Evolutionary conservation across 2,888 invertebrate genomes (phyloP), one percentile per base, ranked within the genome.

Genomic region (Ptilodon capucinus): DNA sequence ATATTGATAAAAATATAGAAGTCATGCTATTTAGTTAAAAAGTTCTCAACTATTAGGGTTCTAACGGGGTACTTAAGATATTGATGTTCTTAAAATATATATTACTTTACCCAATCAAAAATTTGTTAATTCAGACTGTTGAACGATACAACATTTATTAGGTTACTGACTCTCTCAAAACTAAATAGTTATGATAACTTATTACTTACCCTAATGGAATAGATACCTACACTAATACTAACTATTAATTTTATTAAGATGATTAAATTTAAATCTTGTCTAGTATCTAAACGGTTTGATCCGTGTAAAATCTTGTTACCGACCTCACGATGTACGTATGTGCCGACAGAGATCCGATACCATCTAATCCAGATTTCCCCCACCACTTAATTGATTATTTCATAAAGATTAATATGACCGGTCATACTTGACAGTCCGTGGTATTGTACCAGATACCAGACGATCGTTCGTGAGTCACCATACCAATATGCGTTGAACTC

Each of bases 321-420:
- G 71, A 54, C 68, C 74, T 79, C 84, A 83, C 84, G 84, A 84
- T 74, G 74, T 71, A 76, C 73, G 76, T 79, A 82, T 82, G 81
- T 86, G 84, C 89, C 88, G 88, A 86, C 86, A 84, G 76, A 78
- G 77, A 57, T 65, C 73, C 64, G 89, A 89, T 89, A 88, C 68
- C 59, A 90, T 90, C 89, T 87, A 83, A 86, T 87, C 84, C 86
- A 89, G 84, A 88, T 89, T 84, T 79, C 77, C 80, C 76, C 80
- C 79, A 79, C 85, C 81, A 79, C 77, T 84, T 86, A 87, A 88
- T 88, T 89, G 88, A 88, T 90, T 88, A 87, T 86, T 88, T 82
- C 81, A 78, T 87, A 84, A 84, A 84, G 85, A 86, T 86, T 85
- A 85, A 83, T 81, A 82, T 74, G 84, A 81, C 81, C 86, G 81